A percentile compares a stretch with the other conserved stretches of the same genome.
These are phyloP conservation scores for Thalassarche chlororhynchos DNA, from an alignment of 2,113 vertebrate genomes.

Conservation along the genomic window DNA sequence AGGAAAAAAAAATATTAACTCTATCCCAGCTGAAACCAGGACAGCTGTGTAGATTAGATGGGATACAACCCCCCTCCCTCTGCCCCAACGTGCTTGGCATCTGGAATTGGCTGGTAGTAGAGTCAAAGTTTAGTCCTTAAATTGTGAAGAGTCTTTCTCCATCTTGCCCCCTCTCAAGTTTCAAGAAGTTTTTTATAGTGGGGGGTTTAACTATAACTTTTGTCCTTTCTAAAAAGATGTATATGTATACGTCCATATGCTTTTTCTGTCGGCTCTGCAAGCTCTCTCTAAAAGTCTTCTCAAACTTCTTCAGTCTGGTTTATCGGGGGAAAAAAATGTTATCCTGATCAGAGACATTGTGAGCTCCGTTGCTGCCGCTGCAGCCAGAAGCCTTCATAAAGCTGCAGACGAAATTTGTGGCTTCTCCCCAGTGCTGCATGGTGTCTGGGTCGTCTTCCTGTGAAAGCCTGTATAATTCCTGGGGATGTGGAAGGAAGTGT, in stretches of 20 bases:
- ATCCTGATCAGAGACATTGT: not conserved
- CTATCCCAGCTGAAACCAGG: too few relatives aligned
- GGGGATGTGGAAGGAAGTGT: not conserved
- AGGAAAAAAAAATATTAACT: too few relatives aligned
- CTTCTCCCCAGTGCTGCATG: not conserved
- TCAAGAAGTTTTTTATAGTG: not conserved
- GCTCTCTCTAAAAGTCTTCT: not conserved
- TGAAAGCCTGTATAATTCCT: not conserved
- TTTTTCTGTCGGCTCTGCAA: not conserved
- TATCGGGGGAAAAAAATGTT: not conserved
- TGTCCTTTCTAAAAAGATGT: not conserved
- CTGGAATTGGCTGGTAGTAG: not conserved
- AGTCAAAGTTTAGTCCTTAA: not conserved
- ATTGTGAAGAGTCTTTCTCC: not conserved
- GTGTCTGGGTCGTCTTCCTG: not conserved
- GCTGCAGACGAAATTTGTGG: not conserved
- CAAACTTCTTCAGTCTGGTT: not conserved
- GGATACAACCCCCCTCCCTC: not conserved
- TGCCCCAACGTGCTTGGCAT: not conserved
- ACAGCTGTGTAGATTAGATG: not conserved
- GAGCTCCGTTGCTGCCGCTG: not conserved
- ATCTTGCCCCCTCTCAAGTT: not conserved
- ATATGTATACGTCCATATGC: not conserved
- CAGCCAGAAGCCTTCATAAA: not conserved
- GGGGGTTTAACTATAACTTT: not conserved